Evolutionary conservation across 1,140 invertebrate genomes (phyloP).

Genomic region (Steinernema feltiae): DNA sequence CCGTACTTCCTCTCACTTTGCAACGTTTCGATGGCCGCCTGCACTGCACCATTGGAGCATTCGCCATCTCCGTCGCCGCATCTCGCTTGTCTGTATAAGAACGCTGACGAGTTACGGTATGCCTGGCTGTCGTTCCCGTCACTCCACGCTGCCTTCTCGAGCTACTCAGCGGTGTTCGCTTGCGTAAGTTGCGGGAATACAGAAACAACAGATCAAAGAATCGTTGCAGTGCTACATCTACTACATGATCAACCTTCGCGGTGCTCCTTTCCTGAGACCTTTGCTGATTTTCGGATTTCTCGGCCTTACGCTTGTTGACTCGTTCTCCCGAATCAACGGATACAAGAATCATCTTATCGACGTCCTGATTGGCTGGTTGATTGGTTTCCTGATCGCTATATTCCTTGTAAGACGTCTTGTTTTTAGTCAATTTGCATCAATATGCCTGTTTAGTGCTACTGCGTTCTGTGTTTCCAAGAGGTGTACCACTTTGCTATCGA

Average conservation of each 20-base stretch:
- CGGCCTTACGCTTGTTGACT: constrained; percentile 53
- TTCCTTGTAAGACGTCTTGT: constrained; percentile 42
- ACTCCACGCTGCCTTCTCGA: constrained; percentile 56
- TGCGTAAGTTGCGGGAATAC: constrained; percentile 39
- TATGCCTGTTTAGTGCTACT: constrained; percentile 52
- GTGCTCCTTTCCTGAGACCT: constrained; percentile 53
- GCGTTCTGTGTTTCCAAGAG: constrained; percentile 58
- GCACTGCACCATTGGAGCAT: constrained; percentile 56
- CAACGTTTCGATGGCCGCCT: constrained; percentile 54
- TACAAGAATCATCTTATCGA: constrained; percentile 58
- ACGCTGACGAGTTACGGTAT: constrained; percentile 55
- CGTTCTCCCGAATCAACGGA: constrained; percentile 56
- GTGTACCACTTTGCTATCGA: constrained; percentile 50
- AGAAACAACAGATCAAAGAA: neutral
- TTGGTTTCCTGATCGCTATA: constrained; percentile 50
- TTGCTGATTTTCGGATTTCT: constrained; percentile 57
- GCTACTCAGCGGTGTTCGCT: constrained; percentile 53
- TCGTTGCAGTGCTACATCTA: constrained; percentile 54
- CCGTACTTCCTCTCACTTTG: constrained; percentile 57
- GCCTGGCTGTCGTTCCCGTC: constrained; percentile 58
- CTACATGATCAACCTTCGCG: constrained; percentile 58
- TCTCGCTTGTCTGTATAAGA: constrained; percentile 51
- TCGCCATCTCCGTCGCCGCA: constrained; percentile 57
- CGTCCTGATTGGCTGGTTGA: constrained; percentile 57
- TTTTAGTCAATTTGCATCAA: constrained; percentile 6